Evolutionary conservation across 2,113 vertebrate species (phyloP), one percentile per base, ranked within the genome.

Genomic region (Tretioscincus oriximinensis): DNA sequence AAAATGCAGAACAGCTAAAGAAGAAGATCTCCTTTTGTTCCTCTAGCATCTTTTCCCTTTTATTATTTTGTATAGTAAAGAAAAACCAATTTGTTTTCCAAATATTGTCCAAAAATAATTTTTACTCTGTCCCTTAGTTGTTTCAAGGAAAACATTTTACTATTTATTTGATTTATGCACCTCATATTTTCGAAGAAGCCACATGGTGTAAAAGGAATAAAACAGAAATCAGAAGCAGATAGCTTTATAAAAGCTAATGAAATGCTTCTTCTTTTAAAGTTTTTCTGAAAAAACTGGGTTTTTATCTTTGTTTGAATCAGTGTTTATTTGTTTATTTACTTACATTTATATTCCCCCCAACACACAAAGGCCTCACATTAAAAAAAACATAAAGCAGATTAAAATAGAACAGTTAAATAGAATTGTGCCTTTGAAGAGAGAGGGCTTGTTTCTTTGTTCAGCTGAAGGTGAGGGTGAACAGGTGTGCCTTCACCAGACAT

Each of bases 1-100:
- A 81, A 93, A 79, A 93, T 76, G 28, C 21, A 61, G 58, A 82
- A 76, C 31, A n/a, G n/a, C 24, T 18, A 41, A n/a, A 21, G 29
- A 9, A 28, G 26, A 31, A 16, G 10, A 80, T 41, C n/a, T 28
- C 12, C 12, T 51, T 51, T 58, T 73, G 1, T 78, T 80, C 83
- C 2, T 77, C 12, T 76, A 68, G 2, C 8, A 10, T 83, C 60
- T 26, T 84, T 82, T 14, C 22, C 47, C 66, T 68, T 76, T 73
- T 84, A n/a, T 84, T 45, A 69, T 76, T 81, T 88, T 77, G 22
- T 61, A 64, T 78, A 28, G 45, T 79, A 6, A 87, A 61, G 73
- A 61, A 74, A 81, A 81, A 72, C 51, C 54, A 80, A 71, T 74
- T 85, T 69, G 83, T 70, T 85, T 84, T 29, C 83, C 73, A 65